Conservation (phyloP, 2,888 invertebrate genomes). For the Idaea straminata region DNA sequence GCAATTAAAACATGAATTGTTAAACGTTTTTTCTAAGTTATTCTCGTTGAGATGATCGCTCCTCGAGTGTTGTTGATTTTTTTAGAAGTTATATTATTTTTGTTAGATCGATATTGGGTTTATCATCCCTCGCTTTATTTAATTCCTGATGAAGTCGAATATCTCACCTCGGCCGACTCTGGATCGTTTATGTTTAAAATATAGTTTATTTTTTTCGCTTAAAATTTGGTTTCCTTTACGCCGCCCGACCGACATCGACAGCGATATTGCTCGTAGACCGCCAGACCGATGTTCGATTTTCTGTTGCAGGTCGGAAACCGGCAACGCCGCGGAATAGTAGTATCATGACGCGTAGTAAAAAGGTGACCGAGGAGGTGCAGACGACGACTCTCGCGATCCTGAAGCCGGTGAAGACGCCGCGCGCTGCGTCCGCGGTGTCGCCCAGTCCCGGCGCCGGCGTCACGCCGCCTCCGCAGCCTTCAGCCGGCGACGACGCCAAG, state of each 20-base stretch:
- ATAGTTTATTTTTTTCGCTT: constrained; percentile 34
- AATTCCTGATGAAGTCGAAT: too few relatives aligned
- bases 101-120: constrained; percentile 12
- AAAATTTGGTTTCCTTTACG: constrained; percentile 30
- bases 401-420: constrained; percentile 55
- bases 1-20: constrained; percentile 50
- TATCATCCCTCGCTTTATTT: too few relatives aligned
- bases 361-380: constrained; percentile 46
- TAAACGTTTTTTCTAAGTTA: constrained; percentile 27
- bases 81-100: constrained; percentile 11
- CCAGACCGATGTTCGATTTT: constrained; percentile 55
- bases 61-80: not conserved
- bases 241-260: constrained; percentile 20
- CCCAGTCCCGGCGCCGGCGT: constrained; percentile 11
- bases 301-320: constrained; percentile 63
- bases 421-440: constrained; percentile 5
- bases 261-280: constrained; percentile 15
- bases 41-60: not conserved
- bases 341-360: constrained; percentile 70
- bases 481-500: constrained; percentile 22
- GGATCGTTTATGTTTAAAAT: constrained; percentile 27
- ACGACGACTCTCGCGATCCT: constrained; percentile 66
- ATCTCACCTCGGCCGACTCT: too few relatives aligned
- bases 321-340: constrained; percentile 48
- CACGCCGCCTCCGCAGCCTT: constrained; percentile 23